Conservation (phyloP, 2,888 invertebrate genomes). For the Diadegma fenestrale region DNA sequence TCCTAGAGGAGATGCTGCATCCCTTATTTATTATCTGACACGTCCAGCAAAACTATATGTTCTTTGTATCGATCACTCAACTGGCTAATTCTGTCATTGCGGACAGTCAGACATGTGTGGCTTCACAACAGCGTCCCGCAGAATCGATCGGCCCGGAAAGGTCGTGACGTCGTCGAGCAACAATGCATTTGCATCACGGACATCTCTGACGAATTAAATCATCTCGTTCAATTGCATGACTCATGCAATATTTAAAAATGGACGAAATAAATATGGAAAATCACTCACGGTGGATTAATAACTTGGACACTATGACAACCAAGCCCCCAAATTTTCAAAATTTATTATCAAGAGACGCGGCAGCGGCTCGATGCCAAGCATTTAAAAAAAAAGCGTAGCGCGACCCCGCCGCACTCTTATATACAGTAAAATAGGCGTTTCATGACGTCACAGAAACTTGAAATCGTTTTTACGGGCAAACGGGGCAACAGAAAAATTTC, state of each 20-base stretch:
- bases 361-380: too few relatives aligned
- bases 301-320: too few relatives aligned
- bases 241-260: background rate
- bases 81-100: slow-evolving; percentile 34
- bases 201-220: slow-evolving; percentile 15
- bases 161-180: slow-evolving; percentile 8
- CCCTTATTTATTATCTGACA: slow-evolving; percentile 50
- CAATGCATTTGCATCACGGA: background rate
- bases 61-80: slow-evolving; percentile 52
- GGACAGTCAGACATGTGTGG: slow-evolving; percentile 6
- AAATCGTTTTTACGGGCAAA: too few relatives aligned
- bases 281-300: too few relatives aligned
- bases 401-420: too few relatives aligned
- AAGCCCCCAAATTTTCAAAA: too few relatives aligned
- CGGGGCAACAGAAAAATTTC: too few relatives aligned
- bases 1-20: slow-evolving; percentile 26
- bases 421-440: too few relatives aligned
- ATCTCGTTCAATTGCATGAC: background rate
- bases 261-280: too few relatives aligned
- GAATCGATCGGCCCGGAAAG: slow-evolving; percentile 31
- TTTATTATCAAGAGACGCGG: too few relatives aligned
- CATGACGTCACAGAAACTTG: too few relatives aligned
- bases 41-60: slow-evolving; percentile 27
- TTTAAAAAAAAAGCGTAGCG: too few relatives aligned
- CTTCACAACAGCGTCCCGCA: background rate